Evolutionary conservation across 2,113 vertebrate species (phyloP), one percentile per base, ranked within the genome.

Genomic region (Morone saxatilis): DNA sequence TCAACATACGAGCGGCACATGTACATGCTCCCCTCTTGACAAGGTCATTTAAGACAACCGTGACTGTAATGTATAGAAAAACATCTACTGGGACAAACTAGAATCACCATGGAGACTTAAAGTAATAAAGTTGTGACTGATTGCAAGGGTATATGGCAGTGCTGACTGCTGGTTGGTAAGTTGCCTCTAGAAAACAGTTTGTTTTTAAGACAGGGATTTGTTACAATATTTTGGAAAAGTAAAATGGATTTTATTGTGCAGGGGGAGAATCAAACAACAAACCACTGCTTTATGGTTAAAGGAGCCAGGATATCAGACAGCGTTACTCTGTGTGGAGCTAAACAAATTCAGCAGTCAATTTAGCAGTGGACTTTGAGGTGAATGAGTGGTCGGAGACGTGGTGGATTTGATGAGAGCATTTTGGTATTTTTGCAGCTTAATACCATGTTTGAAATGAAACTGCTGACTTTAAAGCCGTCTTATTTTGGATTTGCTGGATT

Each of bases 361-460:
- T 81, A 82, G 79, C 66, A 50, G 72, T 81, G 74, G 82, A 92
- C 3, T 17, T 61, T 82, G 90, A 88, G 83, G 85, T 86, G 65
- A 88, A 87, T 47, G 73, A 89, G 88, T 74, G 88, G 89, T 86
- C 41, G n/a, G 77, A 80, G 85, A 84, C 41, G 83, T 71, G 90
- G 91, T 91, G 82, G 72, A 85, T 85, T 92, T 89, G 87, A 91
- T 87, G 90, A 86, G 86, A 82, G 72, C 72, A 84, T 62, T 90
- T 82, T 66, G 81, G 80, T 91, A 91, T 91, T 92, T 91, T 91
- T 91, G 88, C 84, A 92, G 78, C 73, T 90, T 90, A 94, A 93
- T 93, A 19, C 86, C 76, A 92, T 83, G 90, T 86, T 94, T 92
- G 86, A 86, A 86, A 84, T 79, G 73, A 85, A 93, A 92, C 61